A percentile compares a stretch with the other conserved stretches of the same genome.
phyloP scores from a whole-genome alignment of 2,113 vertebrate species.

The Corythoichthys haematopterus region DNA sequence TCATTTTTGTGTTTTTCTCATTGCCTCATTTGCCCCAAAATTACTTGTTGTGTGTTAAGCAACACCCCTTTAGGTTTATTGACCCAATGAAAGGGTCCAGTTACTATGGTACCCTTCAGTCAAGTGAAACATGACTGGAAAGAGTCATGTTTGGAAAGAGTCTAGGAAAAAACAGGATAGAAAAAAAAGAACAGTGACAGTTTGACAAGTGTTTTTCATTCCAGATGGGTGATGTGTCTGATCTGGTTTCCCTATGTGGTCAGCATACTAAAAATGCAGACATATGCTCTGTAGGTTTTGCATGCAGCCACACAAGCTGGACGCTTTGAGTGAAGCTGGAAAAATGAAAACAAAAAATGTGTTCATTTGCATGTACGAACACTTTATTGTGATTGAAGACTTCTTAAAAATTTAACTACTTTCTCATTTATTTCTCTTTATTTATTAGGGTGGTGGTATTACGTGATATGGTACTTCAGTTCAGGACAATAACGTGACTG shows the following conservation, averaged over 20 bases:
- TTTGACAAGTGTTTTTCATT: conserved; percentile 8
- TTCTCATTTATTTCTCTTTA: conserved; percentile 11
- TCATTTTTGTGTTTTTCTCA: neutral
- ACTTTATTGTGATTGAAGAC: neutral
- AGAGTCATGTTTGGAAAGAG: neutral
- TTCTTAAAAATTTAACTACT: neutral
- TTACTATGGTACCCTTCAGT: neutral
- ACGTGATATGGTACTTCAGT: conserved; percentile 14
- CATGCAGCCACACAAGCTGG: neutral
- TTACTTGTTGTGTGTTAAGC: no score
- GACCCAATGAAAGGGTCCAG: neutral
- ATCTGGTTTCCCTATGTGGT: neutral
- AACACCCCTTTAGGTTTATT: no score
- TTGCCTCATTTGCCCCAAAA: neutral
- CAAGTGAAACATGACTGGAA: neutral
- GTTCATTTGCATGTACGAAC: neutral
- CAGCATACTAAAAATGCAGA: conserved; percentile 5
- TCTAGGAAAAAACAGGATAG: neutral
- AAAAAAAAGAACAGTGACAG: neutral
- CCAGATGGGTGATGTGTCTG: conserved; percentile 3
- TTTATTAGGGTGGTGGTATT: neutral
- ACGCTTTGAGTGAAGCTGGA: neutral
- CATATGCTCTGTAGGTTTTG: neutral
- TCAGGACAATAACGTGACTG: conserved; percentile 21
- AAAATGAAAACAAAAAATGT: neutral